These are phyloP conservation scores for Drosophila glabriapex DNA, from an alignment of 2,888 invertebrate species.

Conservation along the genomic window DNA sequence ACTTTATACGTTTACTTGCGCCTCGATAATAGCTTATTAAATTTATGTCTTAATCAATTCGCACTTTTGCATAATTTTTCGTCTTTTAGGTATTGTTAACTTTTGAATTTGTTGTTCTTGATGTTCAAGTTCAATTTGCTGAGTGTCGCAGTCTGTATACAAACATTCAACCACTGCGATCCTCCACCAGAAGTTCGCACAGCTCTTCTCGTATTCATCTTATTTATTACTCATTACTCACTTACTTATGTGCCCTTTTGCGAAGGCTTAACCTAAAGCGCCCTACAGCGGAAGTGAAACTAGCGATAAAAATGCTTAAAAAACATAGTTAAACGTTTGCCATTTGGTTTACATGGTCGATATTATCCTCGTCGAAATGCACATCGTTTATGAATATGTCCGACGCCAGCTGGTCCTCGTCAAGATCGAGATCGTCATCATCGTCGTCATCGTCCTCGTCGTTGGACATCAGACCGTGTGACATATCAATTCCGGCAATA, in stretches of 20 bases:
- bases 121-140: constrained; percentile 42
- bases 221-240: constrained; percentile 11
- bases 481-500: constrained; percentile 83
- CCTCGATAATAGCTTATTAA: constrained; percentile 60
- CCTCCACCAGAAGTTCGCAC: constrained; percentile 28
- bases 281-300: constrained; percentile 63
- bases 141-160: constrained; percentile 45
- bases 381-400: constrained; percentile 85
- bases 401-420: constrained; percentile 80
- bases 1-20: constrained; percentile 52
- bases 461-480: constrained; percentile 80
- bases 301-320: constrained; percentile 70
- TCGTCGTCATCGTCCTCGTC: constrained; percentile 80
- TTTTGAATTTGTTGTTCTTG: constrained; percentile 79
- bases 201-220: constrained; percentile 1
- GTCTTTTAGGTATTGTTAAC: constrained; percentile 83
- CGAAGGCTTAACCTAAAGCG: constrained; percentile 68
- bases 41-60: constrained; percentile 79
- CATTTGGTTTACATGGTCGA: constrained; percentile 84
- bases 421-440: constrained; percentile 80
- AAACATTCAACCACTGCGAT: constrained; percentile 27
- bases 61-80: constrained; percentile 79
- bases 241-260: constrained; percentile 30
- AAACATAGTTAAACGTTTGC: constrained; percentile 84
- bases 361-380: constrained; percentile 80